Percentiles rank a stretch among this genome's conserved stretches.
phyloP scores from a whole-genome alignment of 1,140 invertebrate species.

The Sycophila sp. region DNA sequence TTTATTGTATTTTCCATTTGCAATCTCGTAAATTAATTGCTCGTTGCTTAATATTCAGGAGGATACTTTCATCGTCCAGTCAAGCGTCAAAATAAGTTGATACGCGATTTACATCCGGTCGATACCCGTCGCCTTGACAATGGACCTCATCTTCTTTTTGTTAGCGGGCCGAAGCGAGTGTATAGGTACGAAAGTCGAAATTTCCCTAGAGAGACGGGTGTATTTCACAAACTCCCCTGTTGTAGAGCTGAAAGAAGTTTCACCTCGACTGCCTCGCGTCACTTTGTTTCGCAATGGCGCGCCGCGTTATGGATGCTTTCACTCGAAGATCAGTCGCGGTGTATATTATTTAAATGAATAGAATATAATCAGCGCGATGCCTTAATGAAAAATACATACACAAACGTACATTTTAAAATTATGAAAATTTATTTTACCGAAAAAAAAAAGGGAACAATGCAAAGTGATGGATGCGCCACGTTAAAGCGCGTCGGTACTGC shows the following conservation, averaged over 20 bases:
- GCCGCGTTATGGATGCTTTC: not conserved
- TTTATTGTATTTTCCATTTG: not conserved
- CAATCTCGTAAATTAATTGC: not conserved
- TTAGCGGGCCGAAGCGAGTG: not conserved
- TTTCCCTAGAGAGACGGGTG: constrained; percentile 54
- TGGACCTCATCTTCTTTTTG: constrained; percentile 12
- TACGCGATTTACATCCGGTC: constrained; percentile 18
- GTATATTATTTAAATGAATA: too few species aligned
- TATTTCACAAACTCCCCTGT: constrained; percentile 44
- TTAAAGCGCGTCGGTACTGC: too few species aligned
- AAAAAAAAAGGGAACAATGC: too few species aligned
- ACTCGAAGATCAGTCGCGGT: too few species aligned
- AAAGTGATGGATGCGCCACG: too few species aligned
- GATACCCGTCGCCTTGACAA: constrained; percentile 13
- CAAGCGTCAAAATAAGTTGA: constrained; percentile 2
- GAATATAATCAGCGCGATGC: too few species aligned
- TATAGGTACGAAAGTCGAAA: constrained; percentile 44
- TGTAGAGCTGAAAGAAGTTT: constrained; percentile 41
- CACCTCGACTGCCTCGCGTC: constrained; percentile 36
- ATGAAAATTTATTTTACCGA: too few species aligned
- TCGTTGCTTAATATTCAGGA: not conserved
- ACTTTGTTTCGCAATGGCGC: constrained; percentile 40
- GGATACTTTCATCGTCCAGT: not conserved
- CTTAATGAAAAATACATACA: too few species aligned
- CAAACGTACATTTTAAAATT: too few species aligned